A percentile compares a stretch with the other conserved stretches of the same genome.
These are phyloP conservation scores for Atta cephalotes DNA, from an alignment of 1,140 invertebrate species.

Conservation along the genomic window DNA sequence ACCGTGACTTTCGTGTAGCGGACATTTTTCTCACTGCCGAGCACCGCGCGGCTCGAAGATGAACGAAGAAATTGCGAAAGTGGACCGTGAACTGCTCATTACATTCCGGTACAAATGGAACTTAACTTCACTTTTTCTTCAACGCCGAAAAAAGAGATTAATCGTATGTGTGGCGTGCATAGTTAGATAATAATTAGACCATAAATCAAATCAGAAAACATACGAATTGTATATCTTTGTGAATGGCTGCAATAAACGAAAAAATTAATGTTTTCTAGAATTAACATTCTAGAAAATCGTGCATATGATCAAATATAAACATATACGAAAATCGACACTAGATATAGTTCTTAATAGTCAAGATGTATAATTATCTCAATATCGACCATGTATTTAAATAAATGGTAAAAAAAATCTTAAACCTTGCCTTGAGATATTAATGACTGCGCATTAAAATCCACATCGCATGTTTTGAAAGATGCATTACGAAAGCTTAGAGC, in stretches of 20 bases:
- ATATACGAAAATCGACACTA: not conserved
- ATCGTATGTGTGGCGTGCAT: slow-evolving; percentile 21
- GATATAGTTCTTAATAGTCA: not conserved
- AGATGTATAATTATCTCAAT: slow-evolving; percentile 10
- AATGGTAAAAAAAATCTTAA: slow-evolving; percentile 28
- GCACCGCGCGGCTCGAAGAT: slow-evolving; percentile 42
- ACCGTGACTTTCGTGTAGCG: slow-evolving; percentile 71
- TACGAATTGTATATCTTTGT: not conserved
- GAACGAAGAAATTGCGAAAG: slow-evolving; percentile 56
- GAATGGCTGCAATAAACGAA: not conserved
- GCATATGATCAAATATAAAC: not conserved
- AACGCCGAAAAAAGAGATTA: slow-evolving; percentile 50
- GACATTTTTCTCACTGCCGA: slow-evolving; percentile 62
- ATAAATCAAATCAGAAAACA: slow-evolving; percentile 16
- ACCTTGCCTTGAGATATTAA: slow-evolving; percentile 23
- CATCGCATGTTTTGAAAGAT: slow-evolving; percentile 39
- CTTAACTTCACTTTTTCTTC: slow-evolving; percentile 36
- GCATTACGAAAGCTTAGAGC: slow-evolving; percentile 49
- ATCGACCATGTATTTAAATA: not conserved
- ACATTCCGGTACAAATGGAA: slow-evolving; percentile 39
- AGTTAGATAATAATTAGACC: slow-evolving; percentile 34
- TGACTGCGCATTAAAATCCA: slow-evolving; percentile 31
- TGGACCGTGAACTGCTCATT: slow-evolving; percentile 58
- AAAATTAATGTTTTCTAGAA: not conserved
- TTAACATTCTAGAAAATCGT: slow-evolving; percentile 7